Percentiles rank a stretch among this genome's conserved stretches.
phyloP scores from a whole-genome alignment of 1,140 invertebrate species.

The Maconellicoccus hirsutus region DNA sequence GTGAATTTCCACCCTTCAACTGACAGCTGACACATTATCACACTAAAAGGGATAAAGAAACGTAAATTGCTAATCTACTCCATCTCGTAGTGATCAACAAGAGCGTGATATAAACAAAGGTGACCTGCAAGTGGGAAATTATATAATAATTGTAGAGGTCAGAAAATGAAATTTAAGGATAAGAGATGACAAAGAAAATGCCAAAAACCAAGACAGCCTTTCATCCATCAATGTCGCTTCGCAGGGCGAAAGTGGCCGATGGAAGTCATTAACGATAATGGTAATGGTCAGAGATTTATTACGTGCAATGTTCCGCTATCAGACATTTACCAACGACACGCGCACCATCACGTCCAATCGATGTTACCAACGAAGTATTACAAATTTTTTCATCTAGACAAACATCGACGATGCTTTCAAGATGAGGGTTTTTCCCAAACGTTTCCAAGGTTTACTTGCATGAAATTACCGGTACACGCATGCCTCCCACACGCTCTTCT shows the following conservation, averaged over 20 bases:
- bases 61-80: too few species aligned
- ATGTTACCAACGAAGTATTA: neutral
- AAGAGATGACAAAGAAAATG: neutral
- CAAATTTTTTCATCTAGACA: neutral
- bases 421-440: neutral
- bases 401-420: neutral
- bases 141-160: neutral
- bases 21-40: too few species aligned
- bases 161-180: neutral
- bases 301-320: neutral
- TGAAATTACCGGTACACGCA: too few species aligned
- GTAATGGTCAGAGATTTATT: conserved; percentile 16
- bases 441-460: too few species aligned
- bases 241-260: neutral
- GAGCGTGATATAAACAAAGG: too few species aligned
- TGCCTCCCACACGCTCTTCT: too few species aligned
- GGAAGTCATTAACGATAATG: conserved; percentile 19
- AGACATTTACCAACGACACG: conserved; percentile 3
- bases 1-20: too few species aligned
- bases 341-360: neutral
- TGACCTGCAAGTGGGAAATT: neutral
- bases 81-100: too few species aligned
- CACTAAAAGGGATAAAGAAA: too few species aligned
- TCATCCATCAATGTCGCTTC: conserved; percentile 6
- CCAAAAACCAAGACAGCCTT: neutral